Base-by-base conservation (phyloP, 53 echinoderm and acorn worm genomes). In the Arbacia lixula region DNA sequence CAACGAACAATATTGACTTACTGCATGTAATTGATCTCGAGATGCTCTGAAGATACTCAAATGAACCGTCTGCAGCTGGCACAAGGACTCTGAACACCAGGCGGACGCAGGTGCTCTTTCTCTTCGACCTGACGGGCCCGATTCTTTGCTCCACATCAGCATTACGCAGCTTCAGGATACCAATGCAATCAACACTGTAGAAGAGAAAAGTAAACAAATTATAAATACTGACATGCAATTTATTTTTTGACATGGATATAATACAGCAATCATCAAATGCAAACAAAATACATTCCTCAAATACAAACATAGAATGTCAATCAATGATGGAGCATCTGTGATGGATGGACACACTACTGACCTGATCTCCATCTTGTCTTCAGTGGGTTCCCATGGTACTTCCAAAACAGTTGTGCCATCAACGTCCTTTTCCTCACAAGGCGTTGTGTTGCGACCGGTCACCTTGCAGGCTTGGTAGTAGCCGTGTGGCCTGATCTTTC, bases 391-490 rank as follows among this genome's bases (percentile, higher is more conserved):
- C 94, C 94, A 94, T 19, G 92, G 90, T 28, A 98, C 95, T 57
- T 95, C 90, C 27, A 98, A 92, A 32, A 98, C 90, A 11, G 92
- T 94, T 25, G 98, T 95, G 19, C 94, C 92, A 22, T 93, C 93
- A 21, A 92, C 60, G 32, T 92, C 94, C 14, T 72, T 85, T 56
- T 97, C 97, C 55, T 83, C 87, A 30, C 92, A 92, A 22, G 98
- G 98, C 33, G 94, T 95, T 5, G 94, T 94, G 65, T 94, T 94
- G 40, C 94, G 92, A 22, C 97, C 97, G 9, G 94, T 94, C 63
- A 97, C 97, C 71, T 97, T 97, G 88, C 97, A 94, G 41, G 97
- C 94, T 68, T 97, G 97, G 87, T 98, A 98, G 87, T 94, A 98
- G 26, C 98, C 94, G 71, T 98, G 98, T 4, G 98, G 98, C 64